Evolutionary conservation across 2,888 invertebrate genomes (phyloP).

Genomic region (Rhogogaster chlorosoma): DNA sequence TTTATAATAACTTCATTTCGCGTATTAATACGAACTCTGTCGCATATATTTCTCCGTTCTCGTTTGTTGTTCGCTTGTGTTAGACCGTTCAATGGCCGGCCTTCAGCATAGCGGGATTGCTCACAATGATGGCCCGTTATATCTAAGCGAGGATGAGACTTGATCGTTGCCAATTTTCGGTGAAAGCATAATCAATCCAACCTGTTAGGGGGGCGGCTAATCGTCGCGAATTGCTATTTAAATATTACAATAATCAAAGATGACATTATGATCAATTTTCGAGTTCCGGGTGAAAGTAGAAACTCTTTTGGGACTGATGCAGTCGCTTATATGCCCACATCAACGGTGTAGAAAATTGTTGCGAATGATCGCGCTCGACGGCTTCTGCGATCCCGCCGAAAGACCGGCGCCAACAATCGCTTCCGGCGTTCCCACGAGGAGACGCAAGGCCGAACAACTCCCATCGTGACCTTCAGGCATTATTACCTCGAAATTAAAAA

Average conservation of each 20-base stretch:
- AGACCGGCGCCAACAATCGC: background rate
- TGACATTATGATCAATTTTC: background rate
- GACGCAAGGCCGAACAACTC: conserved; percentile 25
- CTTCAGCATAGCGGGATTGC: conserved; percentile 18
- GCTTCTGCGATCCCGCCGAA: background rate
- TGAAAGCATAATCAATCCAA: background rate
- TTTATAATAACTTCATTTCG: background rate
- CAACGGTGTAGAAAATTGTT: background rate
- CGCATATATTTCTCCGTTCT: background rate
- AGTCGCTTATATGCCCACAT: background rate
- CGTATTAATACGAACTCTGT: background rate
- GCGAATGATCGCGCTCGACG: background rate
- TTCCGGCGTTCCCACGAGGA: conserved; percentile 14
- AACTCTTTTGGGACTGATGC: background rate
- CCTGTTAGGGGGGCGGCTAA: background rate
- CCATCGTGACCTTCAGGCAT: conserved; percentile 3
- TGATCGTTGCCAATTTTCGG: background rate
- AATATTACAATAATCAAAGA: background rate
- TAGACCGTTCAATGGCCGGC: conserved; percentile 4
- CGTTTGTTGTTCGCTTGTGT: background rate
- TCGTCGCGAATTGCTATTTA: background rate
- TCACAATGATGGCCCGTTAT: conserved; percentile 20
- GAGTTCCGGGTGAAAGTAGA: conserved; percentile 33
- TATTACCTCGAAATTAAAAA: conserved; percentile 13
- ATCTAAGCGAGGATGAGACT: background rate